Conservation (phyloP, 2,797 vertebrate genomes). For the Chiroxiphia lanceolata region DNA sequence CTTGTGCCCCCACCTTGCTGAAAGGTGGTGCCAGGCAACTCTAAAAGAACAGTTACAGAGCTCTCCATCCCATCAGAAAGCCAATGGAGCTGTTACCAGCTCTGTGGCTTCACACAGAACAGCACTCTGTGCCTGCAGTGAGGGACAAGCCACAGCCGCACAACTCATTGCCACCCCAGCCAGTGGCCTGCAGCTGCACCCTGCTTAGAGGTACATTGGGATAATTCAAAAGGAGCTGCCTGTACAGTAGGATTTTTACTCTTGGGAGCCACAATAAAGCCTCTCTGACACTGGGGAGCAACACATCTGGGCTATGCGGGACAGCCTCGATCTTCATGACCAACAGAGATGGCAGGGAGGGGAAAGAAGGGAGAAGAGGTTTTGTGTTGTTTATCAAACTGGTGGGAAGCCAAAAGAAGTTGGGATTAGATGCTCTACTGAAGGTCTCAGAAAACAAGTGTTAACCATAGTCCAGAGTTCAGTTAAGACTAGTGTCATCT, state of each 20-base stretch:
- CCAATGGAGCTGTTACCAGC: not conserved
- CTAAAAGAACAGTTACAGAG: not conserved
- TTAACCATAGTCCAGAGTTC: not conserved
- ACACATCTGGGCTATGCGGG: not conserved
- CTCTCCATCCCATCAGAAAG: not conserved
- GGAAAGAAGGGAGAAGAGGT: not conserved
- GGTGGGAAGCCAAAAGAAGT: not conserved
- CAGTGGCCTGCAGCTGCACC: not conserved
- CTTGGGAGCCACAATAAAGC: not conserved
- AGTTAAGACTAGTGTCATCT: not conserved
- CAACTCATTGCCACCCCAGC: not conserved
- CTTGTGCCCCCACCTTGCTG: not conserved
- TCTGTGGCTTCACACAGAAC: not conserved
- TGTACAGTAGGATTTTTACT: not conserved
- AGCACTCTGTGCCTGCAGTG: not conserved
- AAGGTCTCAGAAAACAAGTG: not conserved
- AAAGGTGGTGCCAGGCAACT: not conserved
- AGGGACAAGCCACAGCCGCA: rapidly evolving
- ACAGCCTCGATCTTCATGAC: not conserved
- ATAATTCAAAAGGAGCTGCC: not conserved
- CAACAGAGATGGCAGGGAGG: not conserved
- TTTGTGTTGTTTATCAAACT: not conserved
- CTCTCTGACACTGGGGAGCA: not conserved
- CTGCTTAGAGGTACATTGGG: not conserved
- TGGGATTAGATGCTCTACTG: not conserved